Base-by-base conservation (phyloP, 2,888 invertebrate genomes). In the Acrobasis consociella region DNA sequence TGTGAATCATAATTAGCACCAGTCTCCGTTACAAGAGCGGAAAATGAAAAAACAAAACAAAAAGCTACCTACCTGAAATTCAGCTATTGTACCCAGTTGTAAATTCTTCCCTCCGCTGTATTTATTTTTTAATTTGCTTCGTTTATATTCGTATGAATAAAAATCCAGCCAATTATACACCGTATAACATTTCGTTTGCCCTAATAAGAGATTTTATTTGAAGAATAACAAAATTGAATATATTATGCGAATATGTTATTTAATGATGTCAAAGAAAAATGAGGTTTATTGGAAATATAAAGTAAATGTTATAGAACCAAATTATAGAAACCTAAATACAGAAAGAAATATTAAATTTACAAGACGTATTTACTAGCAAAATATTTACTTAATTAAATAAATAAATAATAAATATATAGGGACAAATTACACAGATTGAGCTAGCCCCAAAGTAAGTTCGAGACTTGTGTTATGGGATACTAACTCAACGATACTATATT, bases 141-240 rank as follows among this genome's bases (percentile, higher is more conserved):
- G 11, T 55, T 55, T 38, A 15, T 31, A 31, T n/a, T 46, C 13
- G 46, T 39, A 55, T 39, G 39, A 39, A 38, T 53, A 53, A n/a
- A 39, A 55, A 38, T 39, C 16, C 11, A 39, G 7, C 39, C n/a
- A 55, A 55, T 39, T 55, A 55, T 39, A 55, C 15, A 39, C 11
- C 15, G 9, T 38, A 10, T 55, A 16, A 39, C 16, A 7, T 39
- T 39, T 55, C 1, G 37, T 11, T 13, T 46, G 10, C 46, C 13
- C n/a, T 9, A 42, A 42, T 31, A n/a, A n/a, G n/a, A n/a, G n/a
- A n/a, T 42, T 2, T 9, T 13, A 42, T 42, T 42, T 42, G 42
- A 7, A 31, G 31, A 42, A 42, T 11, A 42, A 13, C 42, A 42
- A 42, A 42, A 42, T 42, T 10, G 42, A 42, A 42, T 42, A 7